Evolutionary conservation across 2,888 invertebrate species (phyloP).

Genomic region (Campaea margaritaria): DNA sequence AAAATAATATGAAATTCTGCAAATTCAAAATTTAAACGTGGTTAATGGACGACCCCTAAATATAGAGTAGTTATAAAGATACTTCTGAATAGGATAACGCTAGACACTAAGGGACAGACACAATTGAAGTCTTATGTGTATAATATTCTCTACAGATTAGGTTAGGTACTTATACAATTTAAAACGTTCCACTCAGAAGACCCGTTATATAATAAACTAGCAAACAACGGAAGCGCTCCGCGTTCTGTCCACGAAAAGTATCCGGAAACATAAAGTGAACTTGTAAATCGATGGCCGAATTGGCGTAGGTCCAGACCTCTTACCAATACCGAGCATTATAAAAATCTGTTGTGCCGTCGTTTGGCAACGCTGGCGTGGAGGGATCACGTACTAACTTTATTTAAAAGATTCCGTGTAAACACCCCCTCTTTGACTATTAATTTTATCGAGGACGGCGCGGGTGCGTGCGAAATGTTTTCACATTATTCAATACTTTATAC

Average conservation of each 20-base stretch:
- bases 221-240: constrained; percentile 53
- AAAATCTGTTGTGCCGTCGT: constrained; percentile 83
- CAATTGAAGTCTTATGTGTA: too few species aligned
- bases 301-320: constrained; percentile 77
- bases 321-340: constrained; percentile 82
- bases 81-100: too few species aligned
- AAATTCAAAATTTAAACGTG: too few species aligned
- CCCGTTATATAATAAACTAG: constrained; percentile 11
- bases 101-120: too few species aligned
- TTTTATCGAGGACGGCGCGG: constrained; percentile 66
- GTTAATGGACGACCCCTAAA: too few species aligned
- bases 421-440: constrained; percentile 70
- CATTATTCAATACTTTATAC: too few species aligned
- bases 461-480: constrained; percentile 25
- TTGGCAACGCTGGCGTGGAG: constrained; percentile 67
- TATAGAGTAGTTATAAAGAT: too few species aligned
- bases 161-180: not conserved
- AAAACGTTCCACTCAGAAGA: not conserved
- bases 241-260: constrained; percentile 66
- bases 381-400: constrained; percentile 78
- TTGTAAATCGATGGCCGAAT: constrained; percentile 83
- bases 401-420: constrained; percentile 77
- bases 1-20: too few species aligned
- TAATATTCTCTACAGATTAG: too few species aligned
- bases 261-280: constrained; percentile 74